Evolutionary conservation across 2,113 vertebrate genomes (phyloP).

Genomic region (Larimichthys crocea): DNA sequence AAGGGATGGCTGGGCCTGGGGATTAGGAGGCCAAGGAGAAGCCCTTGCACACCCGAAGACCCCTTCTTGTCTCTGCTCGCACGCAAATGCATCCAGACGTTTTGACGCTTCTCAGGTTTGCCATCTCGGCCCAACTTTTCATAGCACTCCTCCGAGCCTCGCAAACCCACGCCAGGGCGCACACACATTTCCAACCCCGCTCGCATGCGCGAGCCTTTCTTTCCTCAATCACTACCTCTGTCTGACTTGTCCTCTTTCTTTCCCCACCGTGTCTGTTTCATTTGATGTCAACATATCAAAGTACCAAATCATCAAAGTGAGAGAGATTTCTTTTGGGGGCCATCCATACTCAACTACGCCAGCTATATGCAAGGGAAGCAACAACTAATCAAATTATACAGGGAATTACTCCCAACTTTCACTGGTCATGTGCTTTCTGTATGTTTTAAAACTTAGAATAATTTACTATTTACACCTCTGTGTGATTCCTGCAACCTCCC

Average conservation of each 20-base stretch:
- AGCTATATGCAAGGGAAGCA: slow-evolving; percentile 86
- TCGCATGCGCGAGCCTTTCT: slow-evolving; percentile 35
- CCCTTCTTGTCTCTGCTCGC: slow-evolving; percentile 95
- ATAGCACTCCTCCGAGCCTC: slow-evolving; percentile 37
- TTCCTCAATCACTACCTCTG: slow-evolving; percentile 68
- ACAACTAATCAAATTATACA: slow-evolving; percentile 85
- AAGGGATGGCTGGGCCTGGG: slow-evolving; percentile 99
- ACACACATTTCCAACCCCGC: slow-evolving; percentile 38
- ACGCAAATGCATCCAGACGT: slow-evolving; percentile 95
- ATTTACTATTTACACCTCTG: background rate
- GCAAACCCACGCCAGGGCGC: slow-evolving; percentile 23
- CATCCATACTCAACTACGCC: slow-evolving; percentile 81
- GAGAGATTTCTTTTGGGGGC: slow-evolving; percentile 92
- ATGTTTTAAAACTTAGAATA: slow-evolving; percentile 3
- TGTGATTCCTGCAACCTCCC: background rate
- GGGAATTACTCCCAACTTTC: slow-evolving; percentile 69
- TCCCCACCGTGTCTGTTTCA: slow-evolving; percentile 76
- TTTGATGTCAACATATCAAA: slow-evolving; percentile 99
- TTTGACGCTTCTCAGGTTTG: slow-evolving; percentile 92
- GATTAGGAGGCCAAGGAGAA: slow-evolving; percentile 97
- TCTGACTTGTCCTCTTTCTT: slow-evolving; percentile 74
- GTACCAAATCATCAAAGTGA: slow-evolving; percentile 96
- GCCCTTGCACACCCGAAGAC: slow-evolving; percentile 86
- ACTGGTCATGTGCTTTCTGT: background rate
- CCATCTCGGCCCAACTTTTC: slow-evolving; percentile 86